phyloP scores from a whole-genome alignment of 2,797 vertebrate species.

The Esox lucius region DNA sequence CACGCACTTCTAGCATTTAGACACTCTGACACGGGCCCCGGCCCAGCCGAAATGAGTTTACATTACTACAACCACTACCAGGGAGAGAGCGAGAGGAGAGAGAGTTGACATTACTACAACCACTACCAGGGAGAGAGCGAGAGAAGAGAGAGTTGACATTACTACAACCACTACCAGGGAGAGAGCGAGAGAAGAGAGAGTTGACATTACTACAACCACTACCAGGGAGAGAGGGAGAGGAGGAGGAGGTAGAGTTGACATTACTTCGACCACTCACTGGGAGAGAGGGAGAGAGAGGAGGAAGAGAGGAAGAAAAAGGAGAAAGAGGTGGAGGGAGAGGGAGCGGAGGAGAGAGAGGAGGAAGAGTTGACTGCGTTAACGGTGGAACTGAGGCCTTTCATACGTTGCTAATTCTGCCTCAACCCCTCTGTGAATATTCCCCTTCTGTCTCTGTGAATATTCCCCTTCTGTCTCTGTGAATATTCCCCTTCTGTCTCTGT shows the following conservation, averaged over 20 bases:
- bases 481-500: slow-evolving; percentile 5
- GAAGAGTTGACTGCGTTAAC: too few species aligned
- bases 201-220: slow-evolving; percentile 81
- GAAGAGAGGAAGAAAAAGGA: neutral
- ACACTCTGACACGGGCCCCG: slow-evolving; percentile 78
- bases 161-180: slow-evolving; percentile 71
- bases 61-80: slow-evolving; percentile 77
- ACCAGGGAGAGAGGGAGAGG: slow-evolving; percentile 40
- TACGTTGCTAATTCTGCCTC: slow-evolving; percentile 59
- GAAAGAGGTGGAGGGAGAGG: slow-evolving; percentile 13
- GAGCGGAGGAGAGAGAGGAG: slow-evolving; percentile 33
- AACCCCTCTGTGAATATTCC: slow-evolving; percentile 23
- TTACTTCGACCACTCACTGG: slow-evolving; percentile 75
- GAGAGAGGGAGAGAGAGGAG: neutral
- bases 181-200: neutral
- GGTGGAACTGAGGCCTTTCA: slow-evolving; percentile 71
- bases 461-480: too few species aligned
- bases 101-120: slow-evolving; percentile 81
- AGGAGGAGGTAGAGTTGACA: slow-evolving; percentile 73
- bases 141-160: slow-evolving; percentile 70
- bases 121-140: slow-evolving; percentile 51
- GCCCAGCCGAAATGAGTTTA: slow-evolving; percentile 79
- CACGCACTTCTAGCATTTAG: slow-evolving; percentile 83
- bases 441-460: neutral
- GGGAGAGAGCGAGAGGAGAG: slow-evolving; percentile 27